These are phyloP conservation scores for Willisornis vidua DNA, from an alignment of 2,113 vertebrate species.

Conservation along the genomic window DNA sequence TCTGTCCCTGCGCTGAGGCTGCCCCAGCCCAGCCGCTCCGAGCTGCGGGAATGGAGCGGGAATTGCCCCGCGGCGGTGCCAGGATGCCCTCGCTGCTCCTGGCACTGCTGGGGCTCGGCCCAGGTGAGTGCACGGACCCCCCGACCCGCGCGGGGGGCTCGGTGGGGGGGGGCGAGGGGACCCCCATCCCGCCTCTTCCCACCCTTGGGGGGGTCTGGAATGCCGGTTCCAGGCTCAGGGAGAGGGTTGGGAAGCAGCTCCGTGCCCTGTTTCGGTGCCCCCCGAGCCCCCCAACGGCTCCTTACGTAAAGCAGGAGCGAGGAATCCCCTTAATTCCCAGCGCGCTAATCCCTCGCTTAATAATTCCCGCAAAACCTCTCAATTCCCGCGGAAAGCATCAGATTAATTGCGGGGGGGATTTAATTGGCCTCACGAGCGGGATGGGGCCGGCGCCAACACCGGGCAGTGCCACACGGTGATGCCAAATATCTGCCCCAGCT, in stretches of 20 bases:
- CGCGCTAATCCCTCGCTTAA: background rate
- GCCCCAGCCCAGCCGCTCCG: background rate
- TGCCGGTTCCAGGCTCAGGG: no score
- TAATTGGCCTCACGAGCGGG: background rate
- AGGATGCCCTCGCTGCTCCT: background rate
- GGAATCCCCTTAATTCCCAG: conserved; percentile 18
- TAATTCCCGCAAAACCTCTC: background rate
- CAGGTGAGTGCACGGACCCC: background rate
- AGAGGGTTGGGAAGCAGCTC: background rate
- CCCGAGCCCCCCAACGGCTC: background rate
- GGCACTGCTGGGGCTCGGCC: background rate
- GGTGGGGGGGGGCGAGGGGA: background rate
- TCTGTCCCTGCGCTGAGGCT: background rate
- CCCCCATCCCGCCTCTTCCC: background rate
- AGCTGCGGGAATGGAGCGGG: background rate
- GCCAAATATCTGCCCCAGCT: background rate
- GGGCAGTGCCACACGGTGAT: background rate
- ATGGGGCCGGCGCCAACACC: background rate
- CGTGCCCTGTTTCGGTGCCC: background rate
- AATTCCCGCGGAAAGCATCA: background rate
- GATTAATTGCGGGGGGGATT: background rate
- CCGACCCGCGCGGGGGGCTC: background rate
- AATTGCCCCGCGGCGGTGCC: background rate
- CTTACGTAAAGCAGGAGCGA: conserved; percentile 1
- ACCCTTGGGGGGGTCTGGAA: background rate